These are phyloP conservation scores for Cyphomyrus discorhynchus DNA, from an alignment of 2,113 vertebrate species.

Conservation along the genomic window DNA sequence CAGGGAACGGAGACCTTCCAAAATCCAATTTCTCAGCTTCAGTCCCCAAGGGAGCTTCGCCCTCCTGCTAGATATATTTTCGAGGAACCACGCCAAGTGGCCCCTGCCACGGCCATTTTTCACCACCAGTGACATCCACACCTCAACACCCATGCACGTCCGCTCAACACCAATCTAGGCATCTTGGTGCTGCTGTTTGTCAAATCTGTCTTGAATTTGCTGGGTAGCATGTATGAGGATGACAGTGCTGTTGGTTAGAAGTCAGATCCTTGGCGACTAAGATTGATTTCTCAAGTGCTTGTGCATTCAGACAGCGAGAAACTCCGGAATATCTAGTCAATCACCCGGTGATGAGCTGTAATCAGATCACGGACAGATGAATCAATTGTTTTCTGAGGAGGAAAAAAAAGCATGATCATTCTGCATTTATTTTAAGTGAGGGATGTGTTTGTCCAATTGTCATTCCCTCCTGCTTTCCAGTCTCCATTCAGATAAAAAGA, in stretches of 20 bases:
- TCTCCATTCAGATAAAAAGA: slow-evolving; percentile 36
- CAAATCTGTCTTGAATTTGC: slow-evolving; percentile 21
- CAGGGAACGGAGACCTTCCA: background rate
- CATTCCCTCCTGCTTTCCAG: slow-evolving; percentile 38
- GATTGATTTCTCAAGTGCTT: slow-evolving; percentile 45
- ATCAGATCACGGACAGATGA: slow-evolving; percentile 56
- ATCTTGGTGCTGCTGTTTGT: slow-evolving; percentile 17
- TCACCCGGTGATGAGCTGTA: slow-evolving; percentile 58
- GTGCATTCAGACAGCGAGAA: slow-evolving; percentile 41
- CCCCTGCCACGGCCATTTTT: background rate
- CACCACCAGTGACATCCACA: background rate
- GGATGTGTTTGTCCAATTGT: slow-evolving; percentile 39
- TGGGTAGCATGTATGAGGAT: slow-evolving; percentile 7
- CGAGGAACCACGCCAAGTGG: background rate
- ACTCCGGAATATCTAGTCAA: slow-evolving; percentile 55
- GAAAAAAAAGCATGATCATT: slow-evolving; percentile 34
- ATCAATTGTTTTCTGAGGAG: slow-evolving; percentile 54
- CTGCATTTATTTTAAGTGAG: slow-evolving; percentile 39
- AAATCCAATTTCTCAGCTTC: background rate
- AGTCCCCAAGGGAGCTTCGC: background rate
- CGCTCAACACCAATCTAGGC: background rate
- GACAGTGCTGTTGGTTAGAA: slow-evolving; percentile 33
- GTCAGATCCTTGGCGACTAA: slow-evolving; percentile 38
- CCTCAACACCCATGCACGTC: background rate
- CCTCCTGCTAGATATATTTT: slow-evolving; percentile 1